Percentiles rank a stretch among this genome's conserved stretches.
phyloP scores from a whole-genome alignment of 2,113 vertebrate species.

The Misgurnus mizolepis region DNA sequence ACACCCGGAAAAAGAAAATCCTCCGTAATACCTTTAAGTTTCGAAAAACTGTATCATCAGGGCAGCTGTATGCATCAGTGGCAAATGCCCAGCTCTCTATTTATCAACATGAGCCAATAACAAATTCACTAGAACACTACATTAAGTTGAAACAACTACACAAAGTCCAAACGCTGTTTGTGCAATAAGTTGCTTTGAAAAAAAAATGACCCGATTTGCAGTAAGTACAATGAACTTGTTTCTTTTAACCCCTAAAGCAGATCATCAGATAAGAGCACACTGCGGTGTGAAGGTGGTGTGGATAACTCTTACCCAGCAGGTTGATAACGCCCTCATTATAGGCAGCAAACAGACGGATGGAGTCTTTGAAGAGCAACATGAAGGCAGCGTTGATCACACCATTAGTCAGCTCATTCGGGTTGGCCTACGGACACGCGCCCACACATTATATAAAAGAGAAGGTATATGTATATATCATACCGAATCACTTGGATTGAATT shows the following conservation, averaged over 20 bases:
- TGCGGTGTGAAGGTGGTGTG: constrained; percentile 4
- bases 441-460: constrained; percentile 5
- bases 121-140: too few relatives aligned
- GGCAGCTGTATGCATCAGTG: too few relatives aligned
- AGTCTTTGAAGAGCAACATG: constrained; percentile 97
- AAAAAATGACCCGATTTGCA: too few relatives aligned
- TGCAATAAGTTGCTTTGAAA: too few relatives aligned
- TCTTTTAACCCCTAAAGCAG: neutral
- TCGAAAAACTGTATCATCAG: too few relatives aligned
- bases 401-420: constrained; percentile 91
- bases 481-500: neutral
- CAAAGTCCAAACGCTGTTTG: too few relatives aligned
- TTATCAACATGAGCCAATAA: too few relatives aligned
- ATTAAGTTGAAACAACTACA: too few relatives aligned
- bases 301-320: constrained; percentile 82
- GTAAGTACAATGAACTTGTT: too few relatives aligned
- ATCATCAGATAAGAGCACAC: neutral
- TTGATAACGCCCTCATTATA: constrained; percentile 98
- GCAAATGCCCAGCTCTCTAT: too few relatives aligned
- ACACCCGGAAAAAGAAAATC: too few relatives aligned
- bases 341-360: constrained; percentile 92
- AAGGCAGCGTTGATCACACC: constrained; percentile 93
- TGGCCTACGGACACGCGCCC: constrained; percentile 76
- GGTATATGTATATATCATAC: constrained; percentile 3
- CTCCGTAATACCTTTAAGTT: too few relatives aligned